These are phyloP conservation scores for Diorhabda carinulata DNA, from an alignment of 1,140 invertebrate genomes.

Conservation along the genomic window DNA sequence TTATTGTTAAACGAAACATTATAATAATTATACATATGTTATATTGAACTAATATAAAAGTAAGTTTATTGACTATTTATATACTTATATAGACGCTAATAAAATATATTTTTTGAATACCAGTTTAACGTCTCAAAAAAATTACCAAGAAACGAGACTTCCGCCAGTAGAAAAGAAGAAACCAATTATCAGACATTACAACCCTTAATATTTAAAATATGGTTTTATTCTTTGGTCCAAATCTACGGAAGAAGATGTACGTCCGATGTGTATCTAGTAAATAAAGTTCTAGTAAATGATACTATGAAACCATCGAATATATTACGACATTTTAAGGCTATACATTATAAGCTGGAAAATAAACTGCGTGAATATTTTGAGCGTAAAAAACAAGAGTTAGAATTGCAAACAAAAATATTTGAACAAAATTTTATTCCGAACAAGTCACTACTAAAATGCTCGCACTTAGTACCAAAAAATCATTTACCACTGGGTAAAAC, in stretches of 20 bases:
- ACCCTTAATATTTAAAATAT: background rate
- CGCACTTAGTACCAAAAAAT: background rate
- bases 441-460: background rate
- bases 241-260: background rate
- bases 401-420: background rate
- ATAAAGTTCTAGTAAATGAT: background rate
- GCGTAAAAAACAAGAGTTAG: background rate
- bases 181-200: background rate
- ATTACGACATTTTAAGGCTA: background rate
- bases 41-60: background rate
- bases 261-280: background rate
- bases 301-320: background rate
- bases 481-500: background rate
- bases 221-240: background rate
- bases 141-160: background rate
- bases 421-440: conserved; percentile 11
- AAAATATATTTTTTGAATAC: background rate
- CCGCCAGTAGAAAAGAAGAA: background rate
- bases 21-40: no score
- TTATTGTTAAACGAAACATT: no score
- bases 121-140: background rate
- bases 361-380: background rate
- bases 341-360: background rate
- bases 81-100: background rate
- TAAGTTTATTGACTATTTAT: background rate